Evolutionary conservation across 2,888 invertebrate species (phyloP).

Genomic region (Drosophila meridiana): DNA sequence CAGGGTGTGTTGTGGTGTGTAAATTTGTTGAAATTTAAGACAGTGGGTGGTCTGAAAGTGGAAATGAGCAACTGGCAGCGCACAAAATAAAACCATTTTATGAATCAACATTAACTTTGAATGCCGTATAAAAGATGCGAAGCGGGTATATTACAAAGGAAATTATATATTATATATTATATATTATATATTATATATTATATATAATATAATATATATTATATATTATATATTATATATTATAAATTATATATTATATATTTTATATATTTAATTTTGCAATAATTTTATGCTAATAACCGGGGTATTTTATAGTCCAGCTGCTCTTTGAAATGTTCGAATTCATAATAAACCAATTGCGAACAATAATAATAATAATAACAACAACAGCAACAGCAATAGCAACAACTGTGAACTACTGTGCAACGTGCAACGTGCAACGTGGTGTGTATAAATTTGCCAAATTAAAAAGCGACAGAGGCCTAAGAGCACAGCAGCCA

Average conservation of each 20-base stretch:
- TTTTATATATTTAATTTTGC: not conserved
- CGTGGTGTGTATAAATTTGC: slow-evolving; percentile 79
- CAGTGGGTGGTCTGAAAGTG: slow-evolving; percentile 80
- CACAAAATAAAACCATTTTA: slow-evolving; percentile 63
- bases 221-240: too few relatives aligned
- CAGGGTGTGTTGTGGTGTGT: slow-evolving; percentile 46
- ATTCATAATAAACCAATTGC: slow-evolving; percentile 51
- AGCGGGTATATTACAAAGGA: not conserved
- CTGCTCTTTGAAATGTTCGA: too few relatives aligned
- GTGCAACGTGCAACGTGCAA: slow-evolving; percentile 65
- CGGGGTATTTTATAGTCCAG: slow-evolving; percentile 13
- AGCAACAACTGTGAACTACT: slow-evolving; percentile 67
- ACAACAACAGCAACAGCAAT: slow-evolving; percentile 30
- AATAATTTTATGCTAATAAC: not conserved
- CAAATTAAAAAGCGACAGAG: slow-evolving; percentile 80
- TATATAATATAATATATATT: too few relatives aligned
- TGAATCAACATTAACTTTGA: slow-evolving; percentile 54
- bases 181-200: too few relatives aligned
- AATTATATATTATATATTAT: not conserved
- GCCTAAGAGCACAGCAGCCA: slow-evolving; percentile 31
- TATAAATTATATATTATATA: not conserved
- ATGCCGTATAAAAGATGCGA: slow-evolving; percentile 13
- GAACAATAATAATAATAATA: slow-evolving; percentile 29
- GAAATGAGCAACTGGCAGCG: slow-evolving; percentile 53
- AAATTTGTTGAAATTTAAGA: slow-evolving; percentile 79